Base-by-base conservation (phyloP, 2,113 vertebrate species). In the Sinocyclocheilus rhinocerous region DNA sequence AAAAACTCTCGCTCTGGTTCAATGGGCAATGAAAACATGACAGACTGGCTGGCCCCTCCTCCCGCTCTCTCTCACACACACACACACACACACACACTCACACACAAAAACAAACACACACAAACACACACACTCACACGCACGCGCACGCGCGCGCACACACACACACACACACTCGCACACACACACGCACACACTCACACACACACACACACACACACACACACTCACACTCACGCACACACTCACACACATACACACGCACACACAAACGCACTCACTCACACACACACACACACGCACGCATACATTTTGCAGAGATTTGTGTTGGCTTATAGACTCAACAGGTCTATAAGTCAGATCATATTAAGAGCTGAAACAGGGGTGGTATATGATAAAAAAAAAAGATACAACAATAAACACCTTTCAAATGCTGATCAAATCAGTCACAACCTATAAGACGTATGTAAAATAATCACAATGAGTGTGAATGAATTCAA, bases 11-110 rank as follows among this genome's bases (percentile, higher is more conserved):
- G 4, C 76, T 86, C 48, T 59, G 85, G 50, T 69, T 84, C 65
- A 84, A 24, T 50, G 67, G 78, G 36, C 57, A 79, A 86, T 86
- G 78, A 59, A 88, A 87, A 88, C 85, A 87, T 10, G 42, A 7
- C 61, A n/a, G 29, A 50, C 57, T 42, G 78, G 18, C 29, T 1
- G 55, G n/a, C 42, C 29, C 55, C 42, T 8, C 29, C 65, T 26
- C 42, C 5, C 6, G 1, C 39, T 39, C 36, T 36, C 36, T 36
- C 36, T 0, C 36, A 5, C 36, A 36, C 36, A 36, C 36, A 36
- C 36, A 36, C 36, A 36, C 36, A 36, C 36, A 36, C 33, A 36
- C 33, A 36, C 33, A 36, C 33, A 36, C 33, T 3, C 33, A 36
- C 33, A 33, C 33, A n/a, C n/a, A n/a, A n/a, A n/a, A n/a, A n/a